These are phyloP conservation scores for Clamator glandarius DNA, from an alignment of 2,797 vertebrate species.

Conservation along the genomic window DNA sequence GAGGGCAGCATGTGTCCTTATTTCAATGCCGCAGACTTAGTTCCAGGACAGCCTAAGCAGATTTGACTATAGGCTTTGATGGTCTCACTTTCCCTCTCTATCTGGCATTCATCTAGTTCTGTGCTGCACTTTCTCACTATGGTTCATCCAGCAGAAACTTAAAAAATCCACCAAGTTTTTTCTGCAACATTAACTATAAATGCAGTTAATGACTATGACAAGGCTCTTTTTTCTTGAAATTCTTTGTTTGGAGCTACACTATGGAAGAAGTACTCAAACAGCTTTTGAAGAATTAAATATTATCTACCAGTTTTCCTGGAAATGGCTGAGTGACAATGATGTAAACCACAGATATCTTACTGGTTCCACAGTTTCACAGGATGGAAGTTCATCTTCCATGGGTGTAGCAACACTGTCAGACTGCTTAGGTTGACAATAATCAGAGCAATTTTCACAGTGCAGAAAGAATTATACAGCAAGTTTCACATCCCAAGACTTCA, in stretches of 20 bases:
- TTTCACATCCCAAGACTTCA: background rate
- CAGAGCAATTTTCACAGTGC: background rate
- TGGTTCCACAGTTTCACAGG: background rate
- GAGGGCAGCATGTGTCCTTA: background rate
- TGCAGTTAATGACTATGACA: background rate
- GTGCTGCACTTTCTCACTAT: background rate
- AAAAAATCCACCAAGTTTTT: fast-evolving
- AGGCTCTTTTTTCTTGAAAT: background rate
- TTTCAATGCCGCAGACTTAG: background rate
- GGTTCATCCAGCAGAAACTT: background rate
- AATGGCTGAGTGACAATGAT: background rate
- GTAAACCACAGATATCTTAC: background rate
- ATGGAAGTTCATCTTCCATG: background rate
- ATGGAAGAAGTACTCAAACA: background rate
- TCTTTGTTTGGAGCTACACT: background rate
- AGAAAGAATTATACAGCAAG: background rate
- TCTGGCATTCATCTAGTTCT: background rate
- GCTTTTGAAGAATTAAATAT: background rate
- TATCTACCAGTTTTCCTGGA: background rate
- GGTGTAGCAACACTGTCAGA: background rate
- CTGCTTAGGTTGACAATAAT: background rate
- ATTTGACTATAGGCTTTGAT: background rate
- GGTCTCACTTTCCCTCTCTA: background rate
- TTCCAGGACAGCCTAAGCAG: background rate
- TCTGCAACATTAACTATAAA: background rate